Percentiles rank a stretch among this genome's conserved stretches.
These are phyloP conservation scores for Phallusia fumigata DNA, from an alignment of 23 tunicate species.

Conservation along the genomic window DNA sequence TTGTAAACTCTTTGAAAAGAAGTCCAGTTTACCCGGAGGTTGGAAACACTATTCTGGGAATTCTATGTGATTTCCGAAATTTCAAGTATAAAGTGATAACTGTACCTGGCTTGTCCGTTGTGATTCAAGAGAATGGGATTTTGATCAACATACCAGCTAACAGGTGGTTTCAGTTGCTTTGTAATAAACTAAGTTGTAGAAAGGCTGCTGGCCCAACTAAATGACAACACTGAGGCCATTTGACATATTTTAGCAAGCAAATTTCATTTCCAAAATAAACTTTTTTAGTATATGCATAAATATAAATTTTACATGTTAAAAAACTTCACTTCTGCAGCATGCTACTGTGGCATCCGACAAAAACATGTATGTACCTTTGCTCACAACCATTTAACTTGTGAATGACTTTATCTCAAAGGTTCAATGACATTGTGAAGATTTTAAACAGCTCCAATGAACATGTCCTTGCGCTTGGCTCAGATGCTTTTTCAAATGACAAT, in stretches of 20 bases:
- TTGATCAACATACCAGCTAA: constrained; percentile 66
- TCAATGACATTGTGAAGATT: constrained; percentile 62
- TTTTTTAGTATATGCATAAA: too few species aligned
- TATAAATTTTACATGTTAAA: too few species aligned
- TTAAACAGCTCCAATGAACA: constrained; percentile 93
- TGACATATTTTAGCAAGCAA: too few species aligned
- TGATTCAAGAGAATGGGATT: constrained; percentile 20
- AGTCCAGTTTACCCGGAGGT: constrained; percentile 39
- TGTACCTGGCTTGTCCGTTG: constrained; percentile 61
- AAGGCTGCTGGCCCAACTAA: too few species aligned
- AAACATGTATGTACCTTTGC: background rate
- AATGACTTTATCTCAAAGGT: constrained; percentile 32
- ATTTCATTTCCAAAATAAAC: too few species aligned
- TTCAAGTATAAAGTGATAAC: constrained; percentile 69
- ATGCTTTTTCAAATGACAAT: constrained; percentile 32
- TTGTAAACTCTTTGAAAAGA: constrained; percentile 32
- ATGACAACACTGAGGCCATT: too few species aligned
- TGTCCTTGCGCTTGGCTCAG: constrained; percentile 78
- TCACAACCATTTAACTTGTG: background rate
- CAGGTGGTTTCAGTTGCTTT: constrained; percentile 28
- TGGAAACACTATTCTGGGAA: constrained; percentile 69
- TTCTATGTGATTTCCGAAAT: constrained; percentile 82
- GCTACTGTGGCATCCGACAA: too few species aligned
- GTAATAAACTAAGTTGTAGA: too few species aligned
- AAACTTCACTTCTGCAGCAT: too few species aligned